Conservation (phyloP, 2,797 vertebrate species). For the Acanthurus lineatus region DNA sequence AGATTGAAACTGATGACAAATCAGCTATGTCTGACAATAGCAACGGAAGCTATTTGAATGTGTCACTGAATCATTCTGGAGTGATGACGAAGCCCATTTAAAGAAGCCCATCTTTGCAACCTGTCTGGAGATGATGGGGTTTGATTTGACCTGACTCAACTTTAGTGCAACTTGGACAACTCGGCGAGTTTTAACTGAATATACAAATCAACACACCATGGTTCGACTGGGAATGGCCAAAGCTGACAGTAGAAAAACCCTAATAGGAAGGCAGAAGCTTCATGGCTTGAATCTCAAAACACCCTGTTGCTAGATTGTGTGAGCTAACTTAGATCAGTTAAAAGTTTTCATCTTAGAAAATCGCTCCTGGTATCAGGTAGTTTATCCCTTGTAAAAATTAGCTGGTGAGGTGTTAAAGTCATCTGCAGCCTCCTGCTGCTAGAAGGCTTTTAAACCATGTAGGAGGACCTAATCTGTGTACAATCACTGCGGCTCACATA, state of each 20-base stretch:
- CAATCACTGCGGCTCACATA: neutral
- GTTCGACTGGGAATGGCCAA: too few relatives aligned
- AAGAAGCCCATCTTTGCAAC: too few relatives aligned
- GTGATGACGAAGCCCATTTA: too few relatives aligned
- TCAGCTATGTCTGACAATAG: too few relatives aligned
- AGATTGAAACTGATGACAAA: too few relatives aligned
- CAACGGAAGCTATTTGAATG: too few relatives aligned
- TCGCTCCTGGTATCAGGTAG: neutral
- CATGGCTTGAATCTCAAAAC: constrained; percentile 36
- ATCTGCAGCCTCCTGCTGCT: constrained; percentile 9
- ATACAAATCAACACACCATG: too few relatives aligned
- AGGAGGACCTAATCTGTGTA: neutral
- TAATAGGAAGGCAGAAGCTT: constrained; percentile 46
- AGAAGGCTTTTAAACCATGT: neutral
- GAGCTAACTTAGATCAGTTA: constrained; percentile 21
- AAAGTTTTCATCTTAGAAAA: neutral
- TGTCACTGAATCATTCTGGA: too few relatives aligned
- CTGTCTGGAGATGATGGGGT: too few relatives aligned
- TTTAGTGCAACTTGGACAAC: too few relatives aligned
- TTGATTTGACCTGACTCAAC: too few relatives aligned
- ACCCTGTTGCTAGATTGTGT: neutral
- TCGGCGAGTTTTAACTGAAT: too few relatives aligned
- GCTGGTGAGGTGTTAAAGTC: neutral
- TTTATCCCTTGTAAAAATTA: neutral
- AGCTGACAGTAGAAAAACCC: neutral